Evolutionary conservation across 2,888 invertebrate genomes (phyloP).

Genomic region (Sialis lutaria): DNA sequence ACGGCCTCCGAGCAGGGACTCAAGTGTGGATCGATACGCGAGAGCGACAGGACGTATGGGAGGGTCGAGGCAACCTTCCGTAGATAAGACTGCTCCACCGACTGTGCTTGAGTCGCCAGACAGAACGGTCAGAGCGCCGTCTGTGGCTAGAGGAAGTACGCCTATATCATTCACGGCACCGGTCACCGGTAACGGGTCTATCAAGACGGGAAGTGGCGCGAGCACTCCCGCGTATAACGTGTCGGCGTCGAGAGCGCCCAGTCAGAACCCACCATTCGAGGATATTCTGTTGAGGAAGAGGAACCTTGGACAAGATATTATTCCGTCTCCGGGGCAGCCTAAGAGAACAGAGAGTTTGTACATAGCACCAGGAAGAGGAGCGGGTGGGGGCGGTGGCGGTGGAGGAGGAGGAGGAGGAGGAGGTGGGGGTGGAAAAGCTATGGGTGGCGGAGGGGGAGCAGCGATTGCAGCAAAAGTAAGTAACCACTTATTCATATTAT

Average conservation of each 20-base stretch:
- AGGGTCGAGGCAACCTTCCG: conserved; percentile 57
- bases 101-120: conserved; percentile 19
- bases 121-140: conserved; percentile 34
- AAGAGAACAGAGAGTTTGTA: conserved; percentile 84
- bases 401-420: conserved; percentile 26
- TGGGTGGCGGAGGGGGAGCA: conserved; percentile 15
- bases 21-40: conserved; percentile 62
- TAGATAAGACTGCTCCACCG: conserved; percentile 36
- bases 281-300: conserved; percentile 66
- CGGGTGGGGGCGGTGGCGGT: conserved; percentile 24
- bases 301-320: conserved; percentile 72
- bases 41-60: conserved; percentile 46
- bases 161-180: conserved; percentile 30
- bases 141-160: conserved; percentile 32
- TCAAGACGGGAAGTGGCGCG: conserved; percentile 35
- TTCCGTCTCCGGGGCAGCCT: conserved; percentile 73
- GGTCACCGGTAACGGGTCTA: conserved; percentile 41
- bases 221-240: conserved; percentile 28
- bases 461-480: conserved; percentile 23
- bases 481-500: conserved; percentile 4
- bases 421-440: conserved; percentile 19
- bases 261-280: conserved; percentile 52
- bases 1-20: conserved; percentile 74
- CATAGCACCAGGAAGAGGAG: conserved; percentile 39
- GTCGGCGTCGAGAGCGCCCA: conserved; percentile 22